These are phyloP conservation scores for Characodon lateralis DNA, from an alignment of 2,797 vertebrate genomes.

Conservation along the genomic window DNA sequence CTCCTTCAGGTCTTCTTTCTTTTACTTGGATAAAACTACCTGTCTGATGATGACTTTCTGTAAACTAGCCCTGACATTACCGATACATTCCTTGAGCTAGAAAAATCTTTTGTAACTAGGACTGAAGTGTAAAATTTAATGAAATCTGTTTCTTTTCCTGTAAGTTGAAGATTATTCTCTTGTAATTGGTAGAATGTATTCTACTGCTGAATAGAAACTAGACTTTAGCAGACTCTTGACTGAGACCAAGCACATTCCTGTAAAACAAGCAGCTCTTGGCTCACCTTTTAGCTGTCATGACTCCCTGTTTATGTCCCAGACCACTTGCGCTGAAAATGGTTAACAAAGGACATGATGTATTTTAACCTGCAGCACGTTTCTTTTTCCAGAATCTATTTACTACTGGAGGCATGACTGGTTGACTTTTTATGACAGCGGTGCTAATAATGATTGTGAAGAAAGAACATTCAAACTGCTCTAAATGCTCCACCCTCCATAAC, in stretches of 20 bases:
- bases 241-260: constrained; percentile 77
- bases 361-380: constrained; percentile 44
- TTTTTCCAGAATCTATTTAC: constrained; percentile 28
- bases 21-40: constrained; percentile 67
- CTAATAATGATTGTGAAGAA: constrained; percentile 50
- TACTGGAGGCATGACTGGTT: constrained; percentile 20
- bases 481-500: constrained; percentile 43
- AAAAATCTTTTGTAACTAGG: constrained; percentile 46
- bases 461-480: constrained; percentile 61
- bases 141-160: constrained; percentile 51
- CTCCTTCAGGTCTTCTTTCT: constrained; percentile 24
- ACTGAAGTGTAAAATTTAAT: constrained; percentile 54
- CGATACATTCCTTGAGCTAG: constrained; percentile 80
- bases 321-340: constrained; percentile 33
- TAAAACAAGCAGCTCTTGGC: constrained; percentile 38
- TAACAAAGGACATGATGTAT: constrained; percentile 36
- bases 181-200: constrained; percentile 69
- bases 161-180: constrained; percentile 48
- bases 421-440: constrained; percentile 43
- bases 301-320: constrained; percentile 45
- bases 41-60: constrained; percentile 69
- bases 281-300: constrained; percentile 33
- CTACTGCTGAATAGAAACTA: constrained; percentile 57
- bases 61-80: constrained; percentile 61
- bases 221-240: constrained; percentile 58